Base-by-base conservation (phyloP, 1,140 invertebrate genomes). In the Drosophila sturtevanti region DNA sequence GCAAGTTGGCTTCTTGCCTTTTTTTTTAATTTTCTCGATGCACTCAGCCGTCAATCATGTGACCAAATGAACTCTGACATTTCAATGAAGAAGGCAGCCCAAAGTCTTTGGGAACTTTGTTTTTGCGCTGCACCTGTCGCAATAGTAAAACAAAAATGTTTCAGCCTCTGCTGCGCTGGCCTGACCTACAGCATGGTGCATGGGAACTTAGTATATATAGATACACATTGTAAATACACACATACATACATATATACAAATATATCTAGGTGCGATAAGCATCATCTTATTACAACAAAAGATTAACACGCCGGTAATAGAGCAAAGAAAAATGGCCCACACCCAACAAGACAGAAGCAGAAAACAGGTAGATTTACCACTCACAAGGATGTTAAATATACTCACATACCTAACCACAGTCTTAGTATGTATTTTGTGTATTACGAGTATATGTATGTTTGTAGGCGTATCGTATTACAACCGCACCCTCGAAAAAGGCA, bases 41-140 rank as follows among this genome's bases (percentile, higher is more conserved):
- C 55, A 77, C 55, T 61, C 59, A 71, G n/a, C 66, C 62, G 82
- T 81, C 82, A 87, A 86, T 86, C 78, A 87, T 63, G 73, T 56
- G 69, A 62, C 60, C 74, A 78, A 78, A 63, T 72, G 78, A 81
- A 81, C 81, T 72, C 63, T 67, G 77, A 68, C 76, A 84, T 77
- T 75, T 68, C 41, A 63, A 66, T 55, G 75, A 18, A 16, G 9
- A 31, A 24, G 24, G 27, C 52, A 54, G 38, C 16, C 10, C 35
- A 35, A 38, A 14, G 37, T 54, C 70, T 62, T 18, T 54, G 56
- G 51, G 67, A 68, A 75, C 72, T 62, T 38, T 6, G 14, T 38
- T 31, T 70, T 68, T 60, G 21, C 22, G 14, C 21, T 7, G 78
- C 82, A 86, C 82, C 82, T 86, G 82, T 78, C 70, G 74, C 63